Evolutionary conservation across 2,888 invertebrate species (phyloP).

Genomic region (Callosobruchus maculatus): DNA sequence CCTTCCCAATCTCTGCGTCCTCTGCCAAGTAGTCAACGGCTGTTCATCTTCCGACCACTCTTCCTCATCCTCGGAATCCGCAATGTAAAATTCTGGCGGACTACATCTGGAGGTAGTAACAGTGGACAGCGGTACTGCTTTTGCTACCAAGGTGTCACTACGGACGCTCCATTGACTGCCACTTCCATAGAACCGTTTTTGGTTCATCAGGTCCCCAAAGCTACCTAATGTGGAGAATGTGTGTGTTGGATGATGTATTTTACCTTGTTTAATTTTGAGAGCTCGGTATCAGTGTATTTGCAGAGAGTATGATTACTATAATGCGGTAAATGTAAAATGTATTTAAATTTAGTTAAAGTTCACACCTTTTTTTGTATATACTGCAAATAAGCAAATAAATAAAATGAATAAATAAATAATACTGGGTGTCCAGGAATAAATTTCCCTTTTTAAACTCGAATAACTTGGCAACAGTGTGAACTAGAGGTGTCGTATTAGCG

Average conservation of each 20-base stretch:
- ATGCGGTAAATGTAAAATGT: too few relatives aligned
- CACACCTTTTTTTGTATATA: too few relatives aligned
- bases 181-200: conserved; percentile 63
- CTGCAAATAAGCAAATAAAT: too few relatives aligned
- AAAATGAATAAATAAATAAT: too few relatives aligned
- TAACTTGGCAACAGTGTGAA: too few relatives aligned
- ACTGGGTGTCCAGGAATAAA: too few relatives aligned
- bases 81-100: conserved; percentile 29
- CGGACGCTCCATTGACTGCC: conserved; percentile 68
- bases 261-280: neutral
- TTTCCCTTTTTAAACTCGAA: too few relatives aligned
- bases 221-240: conserved; percentile 34
- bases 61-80: conserved; percentile 17
- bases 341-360: too few relatives aligned
- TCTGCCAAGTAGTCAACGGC: conserved; percentile 64
- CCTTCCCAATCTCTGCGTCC: conserved; percentile 65
- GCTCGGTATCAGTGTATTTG: neutral
- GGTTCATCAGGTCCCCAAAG: conserved; percentile 77
- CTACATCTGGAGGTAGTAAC: conserved; percentile 50
- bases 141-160: conserved; percentile 68
- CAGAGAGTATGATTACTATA: too few relatives aligned
- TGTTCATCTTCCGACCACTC: conserved; percentile 47
- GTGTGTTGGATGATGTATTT: neutral
- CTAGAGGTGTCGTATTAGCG: too few relatives aligned
- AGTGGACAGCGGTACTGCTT: conserved; percentile 70